Evolutionary conservation across 2,888 invertebrate genomes (phyloP).

Genomic region (Leptinotarsa haldemani): DNA sequence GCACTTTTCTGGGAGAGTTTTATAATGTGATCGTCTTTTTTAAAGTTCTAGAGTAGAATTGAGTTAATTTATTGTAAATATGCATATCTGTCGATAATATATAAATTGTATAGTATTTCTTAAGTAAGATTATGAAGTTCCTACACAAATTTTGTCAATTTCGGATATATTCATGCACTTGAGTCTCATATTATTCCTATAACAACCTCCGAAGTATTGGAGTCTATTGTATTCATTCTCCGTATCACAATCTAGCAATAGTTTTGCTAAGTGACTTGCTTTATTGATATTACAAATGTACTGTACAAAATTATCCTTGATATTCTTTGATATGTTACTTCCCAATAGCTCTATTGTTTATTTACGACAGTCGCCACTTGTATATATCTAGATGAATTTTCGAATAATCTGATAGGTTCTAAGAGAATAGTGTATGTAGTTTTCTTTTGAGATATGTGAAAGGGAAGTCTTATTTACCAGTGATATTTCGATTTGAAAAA

Average conservation of each 20-base stretch:
- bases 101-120: constrained; percentile 25
- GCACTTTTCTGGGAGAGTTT: constrained; percentile 1
- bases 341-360: neutral
- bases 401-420: neutral
- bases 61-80: constrained; percentile 16
- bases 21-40: constrained; percentile 24
- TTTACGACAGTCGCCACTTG: neutral
- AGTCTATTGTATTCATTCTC: neutral
- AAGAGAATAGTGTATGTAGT: neutral
- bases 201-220: neutral
- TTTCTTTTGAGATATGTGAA: neutral
- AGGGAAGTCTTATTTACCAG: neutral
- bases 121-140: constrained; percentile 53
- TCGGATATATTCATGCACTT: constrained; percentile 23
- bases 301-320: neutral
- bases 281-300: constrained; percentile 11
- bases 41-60: neutral
- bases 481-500: constrained; percentile 8
- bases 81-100: constrained; percentile 20
- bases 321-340: neutral
- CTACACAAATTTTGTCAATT: constrained; percentile 52
- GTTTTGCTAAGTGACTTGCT: neutral
- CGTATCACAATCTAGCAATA: neutral
- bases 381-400: neutral
- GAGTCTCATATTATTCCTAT: constrained; percentile 2